Evolutionary conservation across 2,888 invertebrate species (phyloP).

Genomic region (Tetropium fuscum): DNA sequence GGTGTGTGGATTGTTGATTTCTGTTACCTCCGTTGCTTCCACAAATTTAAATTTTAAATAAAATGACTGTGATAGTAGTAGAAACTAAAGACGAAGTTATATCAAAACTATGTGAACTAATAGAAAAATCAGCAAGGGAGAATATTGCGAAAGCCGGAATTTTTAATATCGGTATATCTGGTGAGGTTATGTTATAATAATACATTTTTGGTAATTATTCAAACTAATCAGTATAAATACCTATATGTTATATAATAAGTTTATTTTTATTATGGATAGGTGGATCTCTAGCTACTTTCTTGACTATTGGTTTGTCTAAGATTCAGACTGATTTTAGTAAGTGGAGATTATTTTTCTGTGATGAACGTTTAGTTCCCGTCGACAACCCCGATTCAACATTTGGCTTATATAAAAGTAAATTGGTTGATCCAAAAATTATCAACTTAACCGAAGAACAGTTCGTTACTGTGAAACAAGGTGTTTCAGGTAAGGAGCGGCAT

Average conservation of each 20-base stretch:
- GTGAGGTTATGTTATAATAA: slow-evolving; percentile 64
- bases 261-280: slow-evolving; percentile 67
- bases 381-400: slow-evolving; percentile 89
- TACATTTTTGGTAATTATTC: not conserved
- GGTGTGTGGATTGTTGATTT: too few relatives aligned
- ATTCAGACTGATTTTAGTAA: slow-evolving; percentile 81
- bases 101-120: slow-evolving; percentile 70
- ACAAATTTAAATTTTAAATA: too few relatives aligned
- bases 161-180: slow-evolving; percentile 84
- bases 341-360: slow-evolving; percentile 95
- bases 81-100: slow-evolving; percentile 57
- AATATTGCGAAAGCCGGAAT: slow-evolving; percentile 73
- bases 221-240: not conserved
- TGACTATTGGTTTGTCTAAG: slow-evolving; percentile 78
- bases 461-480: slow-evolving; percentile 80
- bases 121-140: slow-evolving; percentile 75
- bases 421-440: slow-evolving; percentile 72
- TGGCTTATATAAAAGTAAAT: slow-evolving; percentile 79
- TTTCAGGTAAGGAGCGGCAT: slow-evolving; percentile 77
- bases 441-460: slow-evolving; percentile 80
- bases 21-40: too few relatives aligned
- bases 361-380: slow-evolving; percentile 91
- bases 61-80: slow-evolving; percentile 36
- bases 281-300: slow-evolving; percentile 83
- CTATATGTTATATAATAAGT: slow-evolving; percentile 8